These are phyloP conservation scores for Crotophaga sulcirostris DNA, from an alignment of 2,113 vertebrate species.

Conservation along the genomic window DNA sequence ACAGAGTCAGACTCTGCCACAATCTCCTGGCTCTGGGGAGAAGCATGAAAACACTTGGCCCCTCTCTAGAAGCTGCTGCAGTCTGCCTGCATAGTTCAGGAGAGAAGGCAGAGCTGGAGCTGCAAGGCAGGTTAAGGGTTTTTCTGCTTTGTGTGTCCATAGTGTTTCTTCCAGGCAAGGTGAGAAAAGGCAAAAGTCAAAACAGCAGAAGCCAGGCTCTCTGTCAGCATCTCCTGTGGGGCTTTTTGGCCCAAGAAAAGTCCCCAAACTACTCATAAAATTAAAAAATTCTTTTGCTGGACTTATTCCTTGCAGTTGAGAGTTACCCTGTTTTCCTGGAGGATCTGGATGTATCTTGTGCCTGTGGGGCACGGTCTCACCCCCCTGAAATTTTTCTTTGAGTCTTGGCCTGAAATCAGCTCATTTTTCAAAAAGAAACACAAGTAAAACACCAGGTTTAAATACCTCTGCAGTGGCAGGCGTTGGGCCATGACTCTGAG, in stretches of 20 bases:
- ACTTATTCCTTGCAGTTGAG: not conserved
- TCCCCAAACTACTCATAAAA: not conserved
- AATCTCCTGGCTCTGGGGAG: constrained; percentile 43
- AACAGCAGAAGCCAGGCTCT: not conserved
- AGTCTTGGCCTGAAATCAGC: not conserved
- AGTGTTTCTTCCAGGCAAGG: not conserved
- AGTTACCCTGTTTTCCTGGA: not conserved
- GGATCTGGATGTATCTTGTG: not conserved
- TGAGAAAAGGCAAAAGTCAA: not conserved
- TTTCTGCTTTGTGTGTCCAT: fast-evolving
- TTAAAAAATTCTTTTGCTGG: not conserved
- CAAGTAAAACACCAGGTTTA: not conserved
- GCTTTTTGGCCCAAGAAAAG: not conserved
- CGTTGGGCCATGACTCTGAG: not conserved
- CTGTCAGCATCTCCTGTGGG: not conserved
- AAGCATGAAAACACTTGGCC: constrained; percentile 33
- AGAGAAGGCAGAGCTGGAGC: not conserved
- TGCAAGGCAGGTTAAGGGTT: not conserved
- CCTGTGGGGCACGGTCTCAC: not conserved
- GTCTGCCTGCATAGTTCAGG: not conserved
- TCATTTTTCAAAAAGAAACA: not conserved
- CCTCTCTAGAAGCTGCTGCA: constrained; percentile 23
- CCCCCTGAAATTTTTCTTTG: not conserved
- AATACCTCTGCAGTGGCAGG: constrained; percentile 34
- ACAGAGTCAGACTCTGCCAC: constrained; percentile 28